A percentile compares a stretch with the other conserved stretches of the same genome.
Evolutionary conservation across 2,113 vertebrate genomes (phyloP).

Genomic region (Cathartes aura): DNA sequence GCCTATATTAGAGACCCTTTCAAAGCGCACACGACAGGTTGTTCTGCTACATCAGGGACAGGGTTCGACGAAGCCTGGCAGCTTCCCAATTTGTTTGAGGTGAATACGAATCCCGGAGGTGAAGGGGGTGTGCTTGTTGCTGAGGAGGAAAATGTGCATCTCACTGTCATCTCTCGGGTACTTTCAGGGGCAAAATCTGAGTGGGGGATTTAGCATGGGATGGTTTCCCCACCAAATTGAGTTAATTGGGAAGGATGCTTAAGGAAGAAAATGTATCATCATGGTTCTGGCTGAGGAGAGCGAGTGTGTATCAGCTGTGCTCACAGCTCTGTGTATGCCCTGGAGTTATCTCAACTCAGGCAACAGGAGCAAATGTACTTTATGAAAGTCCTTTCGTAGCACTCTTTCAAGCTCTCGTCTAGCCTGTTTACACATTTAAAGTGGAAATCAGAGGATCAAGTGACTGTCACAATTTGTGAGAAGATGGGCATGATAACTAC

Average conservation of each 20-base stretch:
- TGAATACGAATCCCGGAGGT: not conserved
- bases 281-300: not conserved
- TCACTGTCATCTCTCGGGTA: fast-evolving
- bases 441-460: not conserved
- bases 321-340: not conserved
- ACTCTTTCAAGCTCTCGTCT: not conserved
- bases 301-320: not conserved
- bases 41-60: not conserved
- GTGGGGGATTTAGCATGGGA: not conserved
- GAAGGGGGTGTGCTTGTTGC: not conserved
- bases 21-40: not conserved
- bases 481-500: not conserved
- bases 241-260: not conserved
- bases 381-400: not conserved
- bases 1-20: conserved; percentile 8
- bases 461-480: not conserved
- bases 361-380: not conserved
- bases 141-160: not conserved
- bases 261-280: not conserved
- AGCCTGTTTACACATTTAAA: not conserved
- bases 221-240: not conserved
- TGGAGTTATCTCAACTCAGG: not conserved
- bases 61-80: not conserved
- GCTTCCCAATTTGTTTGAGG: not conserved
- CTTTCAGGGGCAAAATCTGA: not conserved